Evolutionary conservation across 92 coral and sea anemone species (phyloP), one percentile per base, ranked within the genome.

Genomic region (Zoanthus gigantus): DNA sequence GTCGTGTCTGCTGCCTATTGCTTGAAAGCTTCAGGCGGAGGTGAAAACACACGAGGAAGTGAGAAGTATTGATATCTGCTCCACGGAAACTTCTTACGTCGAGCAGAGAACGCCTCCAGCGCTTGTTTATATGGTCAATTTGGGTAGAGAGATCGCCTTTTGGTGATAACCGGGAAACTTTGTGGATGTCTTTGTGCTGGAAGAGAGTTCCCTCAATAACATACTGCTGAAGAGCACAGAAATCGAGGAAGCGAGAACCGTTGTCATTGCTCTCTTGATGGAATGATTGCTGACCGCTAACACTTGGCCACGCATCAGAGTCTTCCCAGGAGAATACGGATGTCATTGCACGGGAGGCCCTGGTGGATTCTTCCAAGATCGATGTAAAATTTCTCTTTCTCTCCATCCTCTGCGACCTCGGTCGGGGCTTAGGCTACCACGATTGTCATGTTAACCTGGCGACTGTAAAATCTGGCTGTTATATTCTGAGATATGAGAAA

Each of bases 21-120:
- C 45, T 9, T 4, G 74, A 69, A 12, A 69, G 74, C 74, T 69
- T 69, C 16, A 69, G 16, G 74, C 74, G 74, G 16, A 69, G 74
- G 1, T 69, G 11, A 69, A 37, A 69, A 5, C 74, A 0, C 13
- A 69, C 74, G 74, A 69, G 74, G 16, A 5, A 69, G 74, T 69
- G 74, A 5, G 74, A 5, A 9, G 74, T 69, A 69, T 69, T 69
- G 16, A 69, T 69, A 69, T 69, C 74, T 5, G 74, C 74, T 6
- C 74, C 74, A 69, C 42, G 74, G 16, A 69, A 69, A 12, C 74
- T 69, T 69, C 74, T 69, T 12, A 69, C 74, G 16, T 69, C 74
- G 13, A 69, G 11, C 16, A 69, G 16, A 12, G 74, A 28, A 69
- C 32, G 72, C 72, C 72, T 18, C 72, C 72, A 67, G 72, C 72